Evolutionary conservation across 2,113 vertebrate genomes (phyloP).

Genomic region (Corydoras maculifer): DNA sequence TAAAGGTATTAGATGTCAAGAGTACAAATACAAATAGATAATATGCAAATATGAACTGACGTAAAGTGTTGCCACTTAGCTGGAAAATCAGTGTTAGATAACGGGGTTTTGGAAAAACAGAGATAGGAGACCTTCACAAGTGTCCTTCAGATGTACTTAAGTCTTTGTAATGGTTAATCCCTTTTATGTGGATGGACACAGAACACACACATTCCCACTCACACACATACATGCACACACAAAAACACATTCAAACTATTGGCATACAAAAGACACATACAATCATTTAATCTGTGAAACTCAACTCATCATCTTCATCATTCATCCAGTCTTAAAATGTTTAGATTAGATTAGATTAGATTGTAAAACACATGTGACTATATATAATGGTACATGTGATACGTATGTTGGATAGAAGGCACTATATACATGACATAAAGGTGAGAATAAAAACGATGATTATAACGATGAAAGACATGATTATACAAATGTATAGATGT

Average conservation of each 20-base stretch:
- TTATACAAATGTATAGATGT: too few species aligned
- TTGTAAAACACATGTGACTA: too few species aligned
- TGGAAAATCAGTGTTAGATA: neutral
- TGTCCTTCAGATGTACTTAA: neutral
- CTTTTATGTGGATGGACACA: neutral
- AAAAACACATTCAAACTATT: neutral
- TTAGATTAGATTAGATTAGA: too few species aligned
- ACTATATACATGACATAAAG: too few species aligned
- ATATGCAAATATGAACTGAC: conserved; percentile 16
- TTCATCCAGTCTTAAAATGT: too few species aligned
- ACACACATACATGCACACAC: neutral
- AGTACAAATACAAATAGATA: neutral
- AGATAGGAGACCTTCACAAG: neutral
- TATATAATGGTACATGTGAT: too few species aligned
- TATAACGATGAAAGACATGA: too few species aligned
- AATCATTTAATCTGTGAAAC: too few species aligned
- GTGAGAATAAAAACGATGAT: too few species aligned
- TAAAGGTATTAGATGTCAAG: neutral
- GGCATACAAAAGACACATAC: too few species aligned
- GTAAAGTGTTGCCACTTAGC: neutral
- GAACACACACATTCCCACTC: neutral
- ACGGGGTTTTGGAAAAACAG: neutral
- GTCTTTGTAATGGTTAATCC: neutral
- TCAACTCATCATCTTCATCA: too few species aligned
- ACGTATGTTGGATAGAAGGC: too few species aligned